phyloP scores from a whole-genome alignment of 2,888 invertebrate species.

The Autographa gamma region DNA sequence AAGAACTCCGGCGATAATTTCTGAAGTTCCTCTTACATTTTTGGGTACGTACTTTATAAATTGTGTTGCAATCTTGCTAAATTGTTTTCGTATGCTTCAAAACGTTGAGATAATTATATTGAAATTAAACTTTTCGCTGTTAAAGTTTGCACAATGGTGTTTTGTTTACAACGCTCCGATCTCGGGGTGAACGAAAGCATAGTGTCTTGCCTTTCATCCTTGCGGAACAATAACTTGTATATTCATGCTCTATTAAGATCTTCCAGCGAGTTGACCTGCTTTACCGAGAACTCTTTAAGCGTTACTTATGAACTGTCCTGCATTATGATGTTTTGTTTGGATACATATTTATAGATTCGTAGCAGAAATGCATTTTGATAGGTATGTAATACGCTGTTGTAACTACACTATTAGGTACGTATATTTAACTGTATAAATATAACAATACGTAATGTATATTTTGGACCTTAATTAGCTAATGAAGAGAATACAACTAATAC shows the following conservation, averaged over 20 bases:
- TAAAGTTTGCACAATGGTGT: slow-evolving; percentile 40
- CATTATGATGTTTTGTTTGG: background rate
- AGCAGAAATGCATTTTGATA: background rate
- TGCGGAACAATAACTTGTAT: slow-evolving; percentile 22
- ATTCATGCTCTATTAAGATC: slow-evolving; percentile 5
- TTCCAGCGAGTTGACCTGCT: slow-evolving; percentile 14
- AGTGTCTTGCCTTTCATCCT: slow-evolving; percentile 18
- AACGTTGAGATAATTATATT: slow-evolving; percentile 55
- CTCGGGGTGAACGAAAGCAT: slow-evolving; percentile 8
- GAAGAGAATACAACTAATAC: too few relatives aligned
- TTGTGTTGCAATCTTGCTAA: slow-evolving; percentile 59
- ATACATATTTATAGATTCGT: background rate
- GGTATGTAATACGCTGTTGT: background rate
- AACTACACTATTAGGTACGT: too few relatives aligned
- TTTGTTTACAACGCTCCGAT: slow-evolving; percentile 34
- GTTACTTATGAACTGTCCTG: slow-evolving; percentile 7
- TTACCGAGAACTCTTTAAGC: slow-evolving; percentile 5
- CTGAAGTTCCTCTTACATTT: slow-evolving; percentile 64
- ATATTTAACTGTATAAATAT: too few relatives aligned
- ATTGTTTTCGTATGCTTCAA: slow-evolving; percentile 63
- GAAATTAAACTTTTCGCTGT: slow-evolving; percentile 43
- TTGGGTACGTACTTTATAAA: slow-evolving; percentile 61
- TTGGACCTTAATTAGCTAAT: too few relatives aligned
- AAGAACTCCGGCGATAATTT: slow-evolving; percentile 73
- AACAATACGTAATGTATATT: too few relatives aligned